Conservation (phyloP, 2,888 invertebrate genomes). For the Xestobium rufovillosum region DNA sequence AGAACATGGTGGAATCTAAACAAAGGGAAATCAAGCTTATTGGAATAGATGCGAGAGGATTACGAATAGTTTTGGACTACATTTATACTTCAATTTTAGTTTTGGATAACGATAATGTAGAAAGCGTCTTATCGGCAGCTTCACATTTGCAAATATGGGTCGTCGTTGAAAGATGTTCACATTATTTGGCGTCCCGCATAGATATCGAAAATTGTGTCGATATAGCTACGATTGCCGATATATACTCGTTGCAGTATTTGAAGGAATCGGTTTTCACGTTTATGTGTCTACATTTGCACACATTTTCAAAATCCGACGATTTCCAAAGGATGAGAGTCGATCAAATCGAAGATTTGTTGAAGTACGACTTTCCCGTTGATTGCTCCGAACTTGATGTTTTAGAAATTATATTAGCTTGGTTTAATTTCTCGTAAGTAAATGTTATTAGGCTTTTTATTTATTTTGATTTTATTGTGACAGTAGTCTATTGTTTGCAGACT, state of each 20-base stretch:
- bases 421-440: no score
- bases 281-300: slow-evolving; percentile 56
- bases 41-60: slow-evolving; percentile 59
- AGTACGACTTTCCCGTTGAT: slow-evolving; percentile 61
- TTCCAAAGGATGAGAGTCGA: slow-evolving; percentile 53
- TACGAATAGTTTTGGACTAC: slow-evolving; percentile 57
- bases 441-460: no score
- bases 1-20: slow-evolving; percentile 58
- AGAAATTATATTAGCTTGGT: slow-evolving; percentile 53
- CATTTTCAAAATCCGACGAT: slow-evolving; percentile 53
- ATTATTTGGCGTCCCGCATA: slow-evolving; percentile 57
- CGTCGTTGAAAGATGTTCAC: slow-evolving; percentile 59
- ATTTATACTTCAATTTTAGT: slow-evolving; percentile 60
- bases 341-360: slow-evolving; percentile 55
- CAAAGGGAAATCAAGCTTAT: slow-evolving; percentile 58
- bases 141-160: slow-evolving; percentile 57
- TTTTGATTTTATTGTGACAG: slow-evolving; percentile 1
- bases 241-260: slow-evolving; percentile 54
- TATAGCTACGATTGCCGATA: slow-evolving; percentile 60
- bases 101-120: slow-evolving; percentile 51
- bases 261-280: slow-evolving; percentile 55
- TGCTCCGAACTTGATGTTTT: slow-evolving; percentile 56
- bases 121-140: slow-evolving; percentile 62
- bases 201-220: slow-evolving; percentile 66
- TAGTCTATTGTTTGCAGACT: slow-evolving; percentile 29